Evolutionary conservation across 2,888 invertebrate genomes (phyloP).

Genomic region (Tenthredo distinguenda): DNA sequence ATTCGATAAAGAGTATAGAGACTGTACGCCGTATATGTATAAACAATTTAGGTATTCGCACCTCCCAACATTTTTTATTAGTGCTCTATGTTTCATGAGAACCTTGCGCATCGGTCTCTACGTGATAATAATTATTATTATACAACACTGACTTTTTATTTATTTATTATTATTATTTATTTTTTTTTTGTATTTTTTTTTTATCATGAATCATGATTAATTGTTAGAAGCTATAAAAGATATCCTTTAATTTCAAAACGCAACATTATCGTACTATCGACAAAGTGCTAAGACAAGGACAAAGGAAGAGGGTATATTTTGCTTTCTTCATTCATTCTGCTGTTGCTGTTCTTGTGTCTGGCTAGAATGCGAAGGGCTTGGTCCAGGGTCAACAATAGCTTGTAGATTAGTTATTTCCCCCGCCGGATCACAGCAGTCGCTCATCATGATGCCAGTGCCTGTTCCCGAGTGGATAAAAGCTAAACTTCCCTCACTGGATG

Average conservation of each 20-base stretch:
- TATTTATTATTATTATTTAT: slow-evolving; percentile 47
- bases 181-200: slow-evolving; percentile 26
- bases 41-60: slow-evolving; percentile 16
- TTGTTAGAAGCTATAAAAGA: slow-evolving; percentile 71
- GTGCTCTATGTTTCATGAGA: neutral
- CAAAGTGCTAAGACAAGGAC: slow-evolving; percentile 2
- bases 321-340: neutral
- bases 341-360: slow-evolving; percentile 29
- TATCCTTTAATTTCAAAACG: slow-evolving; percentile 39
- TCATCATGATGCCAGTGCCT: slow-evolving; percentile 75
- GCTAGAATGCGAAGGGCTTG: slow-evolving; percentile 53
- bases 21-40: slow-evolving; percentile 30
- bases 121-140: slow-evolving; percentile 48
- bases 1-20: slow-evolving; percentile 56
- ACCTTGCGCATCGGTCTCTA: slow-evolving; percentile 26
- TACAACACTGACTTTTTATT: slow-evolving; percentile 42
- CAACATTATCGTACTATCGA: slow-evolving; percentile 19
- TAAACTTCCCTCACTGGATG: slow-evolving; percentile 80
- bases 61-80: neutral
- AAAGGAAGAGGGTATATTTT: slow-evolving; percentile 15
- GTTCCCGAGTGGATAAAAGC: slow-evolving; percentile 76
- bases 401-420: slow-evolving; percentile 83
- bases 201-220: slow-evolving; percentile 53
- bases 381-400: slow-evolving; percentile 77
- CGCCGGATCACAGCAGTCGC: slow-evolving; percentile 75